Conservation (phyloP, 2,113 vertebrate species). For the Triplophysa siluroides region DNA sequence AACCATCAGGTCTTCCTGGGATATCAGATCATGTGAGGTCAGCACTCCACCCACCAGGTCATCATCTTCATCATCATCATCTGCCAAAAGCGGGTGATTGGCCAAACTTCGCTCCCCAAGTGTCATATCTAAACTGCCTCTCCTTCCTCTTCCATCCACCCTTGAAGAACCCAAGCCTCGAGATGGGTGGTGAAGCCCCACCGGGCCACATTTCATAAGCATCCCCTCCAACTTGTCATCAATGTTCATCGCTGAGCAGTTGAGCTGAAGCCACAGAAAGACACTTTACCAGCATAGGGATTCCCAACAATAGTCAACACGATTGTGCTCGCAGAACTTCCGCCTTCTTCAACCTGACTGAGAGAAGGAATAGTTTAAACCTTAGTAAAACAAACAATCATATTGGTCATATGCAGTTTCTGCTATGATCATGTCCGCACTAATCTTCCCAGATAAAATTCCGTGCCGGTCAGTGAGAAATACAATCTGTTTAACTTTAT, state of each 20-base stretch:
- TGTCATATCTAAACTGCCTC: constrained; percentile 75
- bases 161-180: constrained; percentile 73
- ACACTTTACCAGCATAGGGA: constrained; percentile 46
- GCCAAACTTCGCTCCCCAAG: constrained; percentile 86
- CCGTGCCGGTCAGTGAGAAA: not conserved
- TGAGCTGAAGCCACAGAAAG: constrained; percentile 51
- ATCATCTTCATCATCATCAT: constrained; percentile 71
- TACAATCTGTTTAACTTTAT: not conserved
- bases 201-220: constrained; percentile 92
- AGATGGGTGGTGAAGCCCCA: constrained; percentile 79
- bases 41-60: constrained; percentile 85
- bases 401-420: not conserved
- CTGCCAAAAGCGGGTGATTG: constrained; percentile 86
- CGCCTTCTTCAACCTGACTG: not conserved
- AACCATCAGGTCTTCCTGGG: constrained; percentile 96
- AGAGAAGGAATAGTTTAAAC: constrained; percentile 3
- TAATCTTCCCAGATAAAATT: not conserved
- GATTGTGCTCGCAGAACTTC: not conserved
- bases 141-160: constrained; percentile 79
- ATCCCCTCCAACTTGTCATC: constrained; percentile 96
- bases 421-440: not conserved
- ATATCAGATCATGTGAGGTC: constrained; percentile 90
- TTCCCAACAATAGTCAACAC: constrained; percentile 55
- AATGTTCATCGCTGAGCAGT: constrained; percentile 87
- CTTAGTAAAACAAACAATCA: not conserved